These are phyloP conservation scores for Gymnocheta viridis DNA, from an alignment of 2,888 invertebrate species.

Conservation along the genomic window DNA sequence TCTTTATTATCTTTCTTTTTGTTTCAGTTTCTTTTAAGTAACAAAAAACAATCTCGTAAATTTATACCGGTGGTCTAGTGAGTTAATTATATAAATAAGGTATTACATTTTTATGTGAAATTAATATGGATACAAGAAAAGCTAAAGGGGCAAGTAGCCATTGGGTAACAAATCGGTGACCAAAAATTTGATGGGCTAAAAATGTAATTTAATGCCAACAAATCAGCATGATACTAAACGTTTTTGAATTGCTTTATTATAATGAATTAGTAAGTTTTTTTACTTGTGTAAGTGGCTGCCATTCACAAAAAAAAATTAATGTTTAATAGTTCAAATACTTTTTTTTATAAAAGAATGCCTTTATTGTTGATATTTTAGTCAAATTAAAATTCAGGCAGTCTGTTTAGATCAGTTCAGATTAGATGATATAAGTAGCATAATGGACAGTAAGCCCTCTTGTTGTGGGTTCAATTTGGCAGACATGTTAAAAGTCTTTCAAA, in stretches of 20 bases:
- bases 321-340: no score
- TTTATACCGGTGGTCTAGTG: conserved; percentile 39
- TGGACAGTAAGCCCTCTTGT: no score
- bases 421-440: no score
- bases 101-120: conserved; percentile 6
- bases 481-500: no score
- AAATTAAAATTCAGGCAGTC: no score
- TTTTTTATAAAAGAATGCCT: no score
- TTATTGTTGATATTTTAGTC: background rate
- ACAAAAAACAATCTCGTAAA: background rate
- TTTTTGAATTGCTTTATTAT: background rate
- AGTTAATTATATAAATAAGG: background rate
- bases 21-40: background rate
- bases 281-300: background rate
- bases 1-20: background rate
- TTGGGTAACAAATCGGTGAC: conserved; percentile 3
- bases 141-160: conserved; percentile 6
- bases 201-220: background rate
- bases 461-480: no score
- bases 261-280: background rate
- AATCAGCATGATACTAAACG: conserved; percentile 22
- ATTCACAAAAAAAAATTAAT: background rate
- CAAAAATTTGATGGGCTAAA: conserved; percentile 5
- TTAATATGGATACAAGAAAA: background rate
- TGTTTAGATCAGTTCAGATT: no score